phyloP scores from a whole-genome alignment of 2,888 invertebrate species.

The Drosophila cracens region DNA sequence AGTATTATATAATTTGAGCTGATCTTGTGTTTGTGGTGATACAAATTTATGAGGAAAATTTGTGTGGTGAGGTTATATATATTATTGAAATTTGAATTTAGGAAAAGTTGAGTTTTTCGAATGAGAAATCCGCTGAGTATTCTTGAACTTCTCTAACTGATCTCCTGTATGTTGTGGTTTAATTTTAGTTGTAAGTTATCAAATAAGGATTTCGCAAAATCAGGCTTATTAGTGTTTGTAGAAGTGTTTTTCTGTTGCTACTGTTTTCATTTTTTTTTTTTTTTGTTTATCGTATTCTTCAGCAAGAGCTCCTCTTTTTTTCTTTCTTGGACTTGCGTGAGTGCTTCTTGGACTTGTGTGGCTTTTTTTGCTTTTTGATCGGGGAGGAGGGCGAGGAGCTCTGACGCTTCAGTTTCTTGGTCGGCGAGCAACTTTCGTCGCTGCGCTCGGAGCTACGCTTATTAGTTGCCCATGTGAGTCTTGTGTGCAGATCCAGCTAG shows the following conservation, averaged over 20 bases:
- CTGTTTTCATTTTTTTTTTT: not conserved
- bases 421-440: conserved; percentile 54
- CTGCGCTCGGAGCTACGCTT: conserved; percentile 66
- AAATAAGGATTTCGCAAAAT: conserved; percentile 25
- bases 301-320: conserved; percentile 40
- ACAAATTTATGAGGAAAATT: not conserved
- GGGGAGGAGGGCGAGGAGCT: conserved; percentile 36
- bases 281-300: conserved; percentile 11
- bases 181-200: not conserved
- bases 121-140: not conserved
- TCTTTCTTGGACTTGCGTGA: conserved; percentile 68
- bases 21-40: not conserved
- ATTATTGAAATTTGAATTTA: too few species aligned
- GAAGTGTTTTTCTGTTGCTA: conserved; percentile 4
- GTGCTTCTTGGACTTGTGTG: conserved; percentile 73
- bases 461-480: conserved; percentile 73
- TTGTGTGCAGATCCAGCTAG: conserved; percentile 76
- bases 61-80: not conserved
- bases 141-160: conserved; percentile 25
- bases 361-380: conserved; percentile 36
- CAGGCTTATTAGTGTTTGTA: conserved; percentile 15
- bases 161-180: conserved; percentile 6
- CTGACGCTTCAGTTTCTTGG: conserved; percentile 64
- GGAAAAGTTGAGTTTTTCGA: not conserved
- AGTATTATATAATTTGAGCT: not conserved